Evolutionary conservation across 2,888 invertebrate species (phyloP).

Genomic region (Lampropteryx suffumata): DNA sequence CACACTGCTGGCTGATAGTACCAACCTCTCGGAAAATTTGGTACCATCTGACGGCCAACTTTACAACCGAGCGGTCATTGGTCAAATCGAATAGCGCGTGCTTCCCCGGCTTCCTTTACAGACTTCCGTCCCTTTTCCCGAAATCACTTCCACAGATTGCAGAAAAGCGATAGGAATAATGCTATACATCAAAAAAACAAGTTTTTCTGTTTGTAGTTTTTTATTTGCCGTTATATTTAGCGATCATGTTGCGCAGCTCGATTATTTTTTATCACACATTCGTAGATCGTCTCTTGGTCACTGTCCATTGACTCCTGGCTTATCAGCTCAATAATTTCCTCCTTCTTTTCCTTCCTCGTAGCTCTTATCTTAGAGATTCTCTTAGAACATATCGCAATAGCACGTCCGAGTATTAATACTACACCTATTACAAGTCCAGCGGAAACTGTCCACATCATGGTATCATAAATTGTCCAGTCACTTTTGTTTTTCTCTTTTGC

Average conservation of each 20-base stretch:
- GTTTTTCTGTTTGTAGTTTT: too few species aligned
- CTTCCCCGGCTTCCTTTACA: too few species aligned
- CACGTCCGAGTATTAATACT: conserved; percentile 32
- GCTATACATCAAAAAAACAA: too few species aligned
- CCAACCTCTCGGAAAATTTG: too few species aligned
- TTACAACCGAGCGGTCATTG: too few species aligned
- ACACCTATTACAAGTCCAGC: conserved; percentile 37
- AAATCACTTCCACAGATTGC: too few species aligned
- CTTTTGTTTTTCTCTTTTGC: conserved; percentile 30
- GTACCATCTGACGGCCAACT: too few species aligned
- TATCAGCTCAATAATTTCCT: conserved; percentile 41
- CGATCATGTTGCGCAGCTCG: conserved; percentile 5
- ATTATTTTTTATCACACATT: conserved; percentile 31
- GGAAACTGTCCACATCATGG: conserved; percentile 42
- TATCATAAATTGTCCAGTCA: conserved; percentile 52
- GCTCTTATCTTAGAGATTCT: conserved; percentile 16
- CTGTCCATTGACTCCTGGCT: conserved; percentile 38
- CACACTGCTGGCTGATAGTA: too few species aligned
- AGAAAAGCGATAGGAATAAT: too few species aligned
- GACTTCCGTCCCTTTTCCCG: too few species aligned
- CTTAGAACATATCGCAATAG: conserved; percentile 8
- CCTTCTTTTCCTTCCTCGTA: conserved; percentile 29
- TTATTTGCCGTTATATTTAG: conserved; percentile 18
- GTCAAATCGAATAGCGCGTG: too few species aligned
- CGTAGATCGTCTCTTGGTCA: conserved; percentile 45